A percentile compares a stretch with the other conserved stretches of the same genome.
Evolutionary conservation across 2,888 invertebrate species (phyloP).

Genomic region (Cinara cedri): DNA sequence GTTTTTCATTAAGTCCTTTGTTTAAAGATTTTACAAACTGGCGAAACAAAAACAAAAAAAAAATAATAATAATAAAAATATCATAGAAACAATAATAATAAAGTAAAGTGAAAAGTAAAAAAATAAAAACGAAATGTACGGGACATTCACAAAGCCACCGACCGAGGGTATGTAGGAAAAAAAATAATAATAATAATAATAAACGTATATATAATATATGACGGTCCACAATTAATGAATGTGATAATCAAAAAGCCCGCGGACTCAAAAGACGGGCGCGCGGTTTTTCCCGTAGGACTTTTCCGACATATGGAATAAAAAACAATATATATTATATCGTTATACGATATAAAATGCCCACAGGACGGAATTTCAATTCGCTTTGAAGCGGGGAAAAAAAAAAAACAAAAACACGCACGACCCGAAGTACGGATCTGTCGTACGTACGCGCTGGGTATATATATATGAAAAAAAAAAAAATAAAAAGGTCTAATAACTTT

Average conservation of each 20-base stretch:
- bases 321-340: not conserved
- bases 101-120: constrained; percentile 20
- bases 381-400: constrained; percentile 36
- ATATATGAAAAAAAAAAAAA: not conserved
- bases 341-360: constrained; percentile 27
- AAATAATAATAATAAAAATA: not conserved
- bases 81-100: constrained; percentile 37
- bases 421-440: not conserved
- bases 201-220: not conserved
- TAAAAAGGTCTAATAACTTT: constrained; percentile 56
- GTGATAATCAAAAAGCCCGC: constrained; percentile 47
- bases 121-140: not conserved
- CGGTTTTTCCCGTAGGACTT: constrained; percentile 30
- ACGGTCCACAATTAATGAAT: constrained; percentile 48
- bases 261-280: constrained; percentile 34
- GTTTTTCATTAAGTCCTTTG: constrained; percentile 51
- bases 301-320: constrained; percentile 19
- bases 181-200: too few species aligned
- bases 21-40: constrained; percentile 35
- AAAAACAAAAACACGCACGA: constrained; percentile 32
- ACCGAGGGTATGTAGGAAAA: not conserved
- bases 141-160: constrained; percentile 44
- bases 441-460: not conserved
- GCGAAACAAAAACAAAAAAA: too few species aligned
- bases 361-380: constrained; percentile 50